Conservation (phyloP, 2,113 vertebrate genomes). For the Cygnus atratus region DNA sequence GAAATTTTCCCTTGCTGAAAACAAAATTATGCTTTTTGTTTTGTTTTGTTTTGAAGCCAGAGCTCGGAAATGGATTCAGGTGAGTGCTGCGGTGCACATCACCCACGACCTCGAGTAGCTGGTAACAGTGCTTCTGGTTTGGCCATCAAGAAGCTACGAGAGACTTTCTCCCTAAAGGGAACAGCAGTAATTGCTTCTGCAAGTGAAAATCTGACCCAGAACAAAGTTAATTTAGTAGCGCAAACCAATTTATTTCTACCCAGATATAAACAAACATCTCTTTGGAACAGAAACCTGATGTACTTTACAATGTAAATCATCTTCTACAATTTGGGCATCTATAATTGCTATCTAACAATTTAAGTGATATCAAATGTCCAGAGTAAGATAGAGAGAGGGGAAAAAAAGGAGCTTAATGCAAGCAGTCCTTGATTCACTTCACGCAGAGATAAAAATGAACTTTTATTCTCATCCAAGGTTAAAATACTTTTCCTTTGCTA, state of each 20-base stretch:
- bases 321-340: background rate
- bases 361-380: background rate
- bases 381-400: background rate
- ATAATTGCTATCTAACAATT: background rate
- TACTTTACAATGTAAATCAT: background rate
- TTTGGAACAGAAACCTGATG: background rate
- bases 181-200: background rate
- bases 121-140: background rate
- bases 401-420: background rate
- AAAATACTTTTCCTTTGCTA: slow-evolving; percentile 3
- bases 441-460: slow-evolving; percentile 9
- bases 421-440: slow-evolving; percentile 3
- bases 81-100: background rate
- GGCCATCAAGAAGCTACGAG: background rate
- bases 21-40: background rate
- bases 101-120: fast-evolving
- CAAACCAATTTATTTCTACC: background rate
- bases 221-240: background rate
- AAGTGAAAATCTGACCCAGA: background rate
- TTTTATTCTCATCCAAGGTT: background rate
- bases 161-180: background rate
- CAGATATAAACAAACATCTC: background rate
- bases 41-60: background rate
- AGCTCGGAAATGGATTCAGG: background rate
- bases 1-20: background rate